phyloP scores from a whole-genome alignment of 2,797 vertebrate species.

The Ambastaia sidthimunki region DNA sequence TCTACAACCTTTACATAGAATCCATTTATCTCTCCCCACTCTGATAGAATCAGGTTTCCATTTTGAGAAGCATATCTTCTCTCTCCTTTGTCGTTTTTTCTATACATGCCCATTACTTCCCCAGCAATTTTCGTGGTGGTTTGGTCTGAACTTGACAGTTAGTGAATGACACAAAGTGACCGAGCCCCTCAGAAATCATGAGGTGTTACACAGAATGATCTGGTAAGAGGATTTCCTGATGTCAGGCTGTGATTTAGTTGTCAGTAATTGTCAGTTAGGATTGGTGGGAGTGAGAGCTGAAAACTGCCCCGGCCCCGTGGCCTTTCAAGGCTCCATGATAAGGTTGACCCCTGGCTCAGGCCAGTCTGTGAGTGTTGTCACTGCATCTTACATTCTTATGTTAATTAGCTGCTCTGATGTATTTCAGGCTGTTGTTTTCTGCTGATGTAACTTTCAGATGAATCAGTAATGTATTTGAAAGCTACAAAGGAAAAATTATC shows the following conservation, averaged over 20 bases:
- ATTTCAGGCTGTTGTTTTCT: neutral
- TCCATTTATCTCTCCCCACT: slow-evolving; percentile 34
- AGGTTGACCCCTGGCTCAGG: neutral
- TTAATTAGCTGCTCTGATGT: too few species aligned
- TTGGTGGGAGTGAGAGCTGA: neutral
- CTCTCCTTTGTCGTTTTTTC: neutral
- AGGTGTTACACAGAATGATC: slow-evolving; percentile 49
- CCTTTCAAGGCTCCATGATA: neutral
- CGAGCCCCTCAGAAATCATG: slow-evolving; percentile 43
- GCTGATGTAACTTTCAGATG: too few species aligned
- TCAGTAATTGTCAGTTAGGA: slow-evolving; percentile 48
- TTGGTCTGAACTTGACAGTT: slow-evolving; percentile 36
- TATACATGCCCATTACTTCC: slow-evolving; percentile 6
- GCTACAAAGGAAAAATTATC: too few species aligned
- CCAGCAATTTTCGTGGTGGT: slow-evolving; percentile 2
- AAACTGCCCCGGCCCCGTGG: slow-evolving; percentile 2
- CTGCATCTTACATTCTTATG: neutral
- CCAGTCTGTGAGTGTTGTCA: neutral
- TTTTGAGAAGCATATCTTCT: slow-evolving; percentile 39
- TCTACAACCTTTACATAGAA: slow-evolving; percentile 39
- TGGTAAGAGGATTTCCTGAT: slow-evolving; percentile 54
- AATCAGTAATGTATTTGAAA: too few species aligned
- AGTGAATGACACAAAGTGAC: slow-evolving; percentile 54
- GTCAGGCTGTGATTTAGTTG: slow-evolving; percentile 58
- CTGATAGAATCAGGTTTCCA: slow-evolving; percentile 27